Evolutionary conservation across 2,888 invertebrate species (phyloP).

Genomic region (Aelia acuminata): DNA sequence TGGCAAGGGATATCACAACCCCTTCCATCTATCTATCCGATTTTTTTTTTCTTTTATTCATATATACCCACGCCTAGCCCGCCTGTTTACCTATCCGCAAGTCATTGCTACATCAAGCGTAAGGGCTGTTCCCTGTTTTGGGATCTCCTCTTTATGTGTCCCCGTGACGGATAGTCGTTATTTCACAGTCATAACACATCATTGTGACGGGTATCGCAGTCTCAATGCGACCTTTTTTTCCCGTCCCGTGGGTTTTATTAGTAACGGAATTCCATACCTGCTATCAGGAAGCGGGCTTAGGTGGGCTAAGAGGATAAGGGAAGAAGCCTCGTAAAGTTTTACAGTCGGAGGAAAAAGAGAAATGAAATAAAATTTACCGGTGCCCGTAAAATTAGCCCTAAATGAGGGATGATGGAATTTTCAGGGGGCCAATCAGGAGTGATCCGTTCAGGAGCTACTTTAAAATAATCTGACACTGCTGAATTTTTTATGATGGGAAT

Average conservation of each 20-base stretch:
- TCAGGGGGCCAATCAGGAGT: not conserved
- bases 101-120: slow-evolving; percentile 50
- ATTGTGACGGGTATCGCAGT: slow-evolving; percentile 6
- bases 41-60: slow-evolving; percentile 40
- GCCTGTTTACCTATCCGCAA: slow-evolving; percentile 59
- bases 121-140: slow-evolving; percentile 37
- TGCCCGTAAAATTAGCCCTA: slow-evolving; percentile 7
- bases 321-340: slow-evolving; percentile 52
- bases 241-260: slow-evolving; percentile 54
- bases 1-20: slow-evolving; percentile 49
- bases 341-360: slow-evolving; percentile 48
- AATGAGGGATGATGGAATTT: slow-evolving; percentile 12
- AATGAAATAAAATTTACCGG: slow-evolving; percentile 28
- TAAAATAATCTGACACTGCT: not conserved
- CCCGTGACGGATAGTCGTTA: slow-evolving; percentile 45
- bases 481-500: no score
- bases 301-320: slow-evolving; percentile 33
- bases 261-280: slow-evolving; percentile 53
- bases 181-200: slow-evolving; percentile 52
- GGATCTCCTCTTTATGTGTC: slow-evolving; percentile 42
- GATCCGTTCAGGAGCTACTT: not conserved
- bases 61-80: not conserved
- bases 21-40: slow-evolving; percentile 45
- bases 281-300: slow-evolving; percentile 40
- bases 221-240: slow-evolving; percentile 19